phyloP scores from a whole-genome alignment of 2,113 vertebrate species.

The Caloenas nicobarica region DNA sequence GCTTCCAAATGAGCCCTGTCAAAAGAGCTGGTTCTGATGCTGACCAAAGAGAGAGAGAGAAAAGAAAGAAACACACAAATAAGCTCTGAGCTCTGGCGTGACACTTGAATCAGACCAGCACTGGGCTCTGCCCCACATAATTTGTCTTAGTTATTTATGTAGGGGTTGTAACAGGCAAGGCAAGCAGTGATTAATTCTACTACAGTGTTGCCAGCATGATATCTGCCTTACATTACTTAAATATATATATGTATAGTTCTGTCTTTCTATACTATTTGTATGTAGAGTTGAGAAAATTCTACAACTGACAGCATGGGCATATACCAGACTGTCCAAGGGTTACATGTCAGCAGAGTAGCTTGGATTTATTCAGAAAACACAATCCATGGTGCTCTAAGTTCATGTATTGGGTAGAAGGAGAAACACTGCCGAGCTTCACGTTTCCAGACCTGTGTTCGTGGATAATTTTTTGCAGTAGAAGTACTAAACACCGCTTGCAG shows the following conservation, averaged over 20 bases:
- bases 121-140: not conserved
- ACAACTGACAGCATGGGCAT: fast-evolving
- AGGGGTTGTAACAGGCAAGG: not conserved
- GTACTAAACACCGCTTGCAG: not conserved
- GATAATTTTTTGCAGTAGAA: not conserved
- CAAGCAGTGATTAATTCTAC: not conserved
- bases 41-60: not conserved
- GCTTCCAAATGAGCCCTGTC: not conserved
- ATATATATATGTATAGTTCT: not conserved
- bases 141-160: not conserved
- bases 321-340: not conserved
- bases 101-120: not conserved
- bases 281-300: not conserved
- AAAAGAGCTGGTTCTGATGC: not conserved
- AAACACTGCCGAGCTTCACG: not conserved
- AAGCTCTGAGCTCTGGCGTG: not conserved
- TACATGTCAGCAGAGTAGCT: not conserved
- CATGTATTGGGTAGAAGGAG: not conserved
- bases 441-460: not conserved
- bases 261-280: not conserved
- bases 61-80: not conserved
- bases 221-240: not conserved
- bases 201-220: not conserved
- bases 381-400: not conserved
- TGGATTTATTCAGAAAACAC: not conserved